phyloP scores from a whole-genome alignment of 2,888 invertebrate species.

The Nomada goodeniana region DNA sequence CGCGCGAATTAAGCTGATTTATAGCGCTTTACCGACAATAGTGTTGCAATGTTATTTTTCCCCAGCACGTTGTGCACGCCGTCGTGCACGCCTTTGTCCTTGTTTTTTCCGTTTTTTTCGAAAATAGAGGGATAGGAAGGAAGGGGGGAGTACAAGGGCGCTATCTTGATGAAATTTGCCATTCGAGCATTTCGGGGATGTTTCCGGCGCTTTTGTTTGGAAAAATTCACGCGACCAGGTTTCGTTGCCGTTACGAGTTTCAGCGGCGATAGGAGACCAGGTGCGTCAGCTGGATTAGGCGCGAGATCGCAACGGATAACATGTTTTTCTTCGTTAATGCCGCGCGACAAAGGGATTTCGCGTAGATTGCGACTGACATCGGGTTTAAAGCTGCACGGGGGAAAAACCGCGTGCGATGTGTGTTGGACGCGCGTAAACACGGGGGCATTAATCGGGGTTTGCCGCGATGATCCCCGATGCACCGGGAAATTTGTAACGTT shows the following conservation, averaged over 20 bases:
- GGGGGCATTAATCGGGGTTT: background rate
- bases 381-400: slow-evolving; percentile 49
- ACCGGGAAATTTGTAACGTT: slow-evolving; percentile 21
- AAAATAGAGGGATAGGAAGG: background rate
- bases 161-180: slow-evolving; percentile 4
- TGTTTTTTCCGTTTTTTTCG: background rate
- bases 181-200: background rate
- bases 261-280: slow-evolving; percentile 40
- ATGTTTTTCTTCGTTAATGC: slow-evolving; percentile 60
- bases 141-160: too few species aligned
- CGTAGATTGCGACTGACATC: slow-evolving; percentile 48
- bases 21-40: slow-evolving; percentile 67
- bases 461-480: slow-evolving; percentile 32
- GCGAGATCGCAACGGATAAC: slow-evolving; percentile 60
- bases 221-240: slow-evolving; percentile 25
- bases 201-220: background rate
- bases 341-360: slow-evolving; percentile 59
- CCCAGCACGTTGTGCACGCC: background rate
- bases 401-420: slow-evolving; percentile 22
- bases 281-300: slow-evolving; percentile 59
- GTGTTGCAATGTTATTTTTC: slow-evolving; percentile 41
- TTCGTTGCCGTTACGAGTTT: slow-evolving; percentile 20
- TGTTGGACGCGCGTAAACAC: slow-evolving; percentile 49
- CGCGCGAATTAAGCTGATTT: slow-evolving; percentile 72
- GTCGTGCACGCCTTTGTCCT: background rate